Percentiles rank a stretch among this genome's conserved stretches.
phyloP scores from a whole-genome alignment of 2,888 invertebrate genomes.

The Conchocele bisecta region DNA sequence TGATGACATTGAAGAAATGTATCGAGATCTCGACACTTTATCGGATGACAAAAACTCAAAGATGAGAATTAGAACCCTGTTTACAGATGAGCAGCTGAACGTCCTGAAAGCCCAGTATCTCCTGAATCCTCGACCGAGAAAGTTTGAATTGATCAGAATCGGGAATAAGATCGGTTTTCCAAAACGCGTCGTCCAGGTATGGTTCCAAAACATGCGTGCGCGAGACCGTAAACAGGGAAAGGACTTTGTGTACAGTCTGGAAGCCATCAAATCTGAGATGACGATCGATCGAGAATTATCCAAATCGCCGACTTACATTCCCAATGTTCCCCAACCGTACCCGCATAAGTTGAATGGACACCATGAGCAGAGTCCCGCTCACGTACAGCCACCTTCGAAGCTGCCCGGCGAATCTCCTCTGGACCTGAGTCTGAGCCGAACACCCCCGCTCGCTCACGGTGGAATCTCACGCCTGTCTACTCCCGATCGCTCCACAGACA shows the following conservation, averaged over 20 bases:
- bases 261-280: conserved; percentile 64
- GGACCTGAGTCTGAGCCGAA: conserved; percentile 91
- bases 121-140: conserved; percentile 95
- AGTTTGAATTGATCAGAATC: conserved; percentile 95
- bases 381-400: conserved; percentile 45
- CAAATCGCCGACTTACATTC: conserved; percentile 75
- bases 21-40: conserved; percentile 58
- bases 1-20: conserved; percentile 66
- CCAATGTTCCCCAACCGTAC: conserved; percentile 76
- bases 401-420: conserved; percentile 85
- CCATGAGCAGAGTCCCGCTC: conserved; percentile 2
- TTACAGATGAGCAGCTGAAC: conserved; percentile 96
- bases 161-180: conserved; percentile 94
- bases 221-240: conserved; percentile 86
- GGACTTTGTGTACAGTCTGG: conserved; percentile 69
- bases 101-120: conserved; percentile 95
- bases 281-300: conserved; percentile 56
- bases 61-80: conserved; percentile 95
- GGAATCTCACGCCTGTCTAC: conserved; percentile 54
- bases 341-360: conserved; percentile 23
- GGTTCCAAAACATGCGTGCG: conserved; percentile 96
- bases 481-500: conserved; percentile 75
- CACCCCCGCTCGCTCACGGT: conserved; percentile 69
- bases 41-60: conserved; percentile 86
- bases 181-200: conserved; percentile 98